A percentile compares a stretch with the other conserved stretches of the same genome.
Evolutionary conservation across 2,888 invertebrate species (phyloP).

Genomic region (Callosobruchus maculatus): DNA sequence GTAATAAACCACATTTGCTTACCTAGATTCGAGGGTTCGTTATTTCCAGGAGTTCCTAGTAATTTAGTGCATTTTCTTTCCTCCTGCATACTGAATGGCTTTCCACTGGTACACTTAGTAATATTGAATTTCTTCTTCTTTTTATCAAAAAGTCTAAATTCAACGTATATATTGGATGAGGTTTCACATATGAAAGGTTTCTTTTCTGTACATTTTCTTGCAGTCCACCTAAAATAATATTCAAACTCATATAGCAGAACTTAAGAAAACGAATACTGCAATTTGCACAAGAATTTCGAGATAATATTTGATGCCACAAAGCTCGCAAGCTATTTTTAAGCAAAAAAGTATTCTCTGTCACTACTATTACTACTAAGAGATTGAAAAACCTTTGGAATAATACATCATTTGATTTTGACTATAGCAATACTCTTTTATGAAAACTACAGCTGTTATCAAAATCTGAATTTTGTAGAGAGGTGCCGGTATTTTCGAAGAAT

Average conservation of each 20-base stretch:
- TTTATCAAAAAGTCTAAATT: conserved; percentile 23
- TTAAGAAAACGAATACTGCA: no score
- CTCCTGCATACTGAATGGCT: conserved; percentile 22
- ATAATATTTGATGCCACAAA: no score
- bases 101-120: conserved; percentile 26
- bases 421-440: no score
- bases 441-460: no score
- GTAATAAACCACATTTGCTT: neutral
- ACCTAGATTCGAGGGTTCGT: conserved; percentile 16
- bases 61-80: conserved; percentile 27
- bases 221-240: conserved; percentile 57
- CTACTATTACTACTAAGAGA: no score
- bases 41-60: conserved; percentile 17
- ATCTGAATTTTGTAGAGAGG: no score
- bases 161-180: conserved; percentile 19
- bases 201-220: conserved; percentile 58
- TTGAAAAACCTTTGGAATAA: no score
- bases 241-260: neutral
- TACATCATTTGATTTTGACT: no score
- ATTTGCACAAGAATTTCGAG: no score
- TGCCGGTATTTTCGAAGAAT: no score
- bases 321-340: no score
- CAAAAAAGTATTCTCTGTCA: no score
- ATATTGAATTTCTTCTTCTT: conserved; percentile 25
- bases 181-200: conserved; percentile 65